Percentiles rank a stretch among this genome's conserved stretches.
Evolutionary conservation across 2,113 vertebrate species (phyloP).

Genomic region (Thymallus thymallus): DNA sequence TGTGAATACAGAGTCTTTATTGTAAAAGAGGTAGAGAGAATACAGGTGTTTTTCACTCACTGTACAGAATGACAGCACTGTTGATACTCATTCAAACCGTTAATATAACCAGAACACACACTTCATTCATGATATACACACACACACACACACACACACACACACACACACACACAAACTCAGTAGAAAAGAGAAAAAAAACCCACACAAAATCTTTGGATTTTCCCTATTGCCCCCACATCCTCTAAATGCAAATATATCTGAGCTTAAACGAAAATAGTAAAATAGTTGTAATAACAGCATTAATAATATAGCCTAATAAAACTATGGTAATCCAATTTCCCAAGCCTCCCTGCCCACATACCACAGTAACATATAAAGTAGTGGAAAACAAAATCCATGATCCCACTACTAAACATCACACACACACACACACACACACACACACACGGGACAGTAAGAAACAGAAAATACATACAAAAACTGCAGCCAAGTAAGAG

Average conservation of each 20-base stretch:
- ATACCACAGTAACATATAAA: constrained; percentile 65
- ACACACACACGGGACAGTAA: constrained; percentile 40
- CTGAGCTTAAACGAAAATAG: constrained; percentile 63
- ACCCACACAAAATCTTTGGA: constrained; percentile 76
- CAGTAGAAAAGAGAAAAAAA: constrained; percentile 66
- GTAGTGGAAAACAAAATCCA: constrained; percentile 59
- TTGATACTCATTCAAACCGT: constrained; percentile 71
- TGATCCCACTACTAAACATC: constrained; percentile 53
- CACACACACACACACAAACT: constrained; percentile 56
- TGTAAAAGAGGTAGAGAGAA: constrained; percentile 86
- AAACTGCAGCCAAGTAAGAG: constrained; percentile 61
- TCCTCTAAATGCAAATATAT: constrained; percentile 64
- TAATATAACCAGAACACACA: constrained; percentile 58
- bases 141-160: constrained; percentile 55
- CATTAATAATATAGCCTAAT: constrained; percentile 31
- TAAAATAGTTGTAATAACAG: constrained; percentile 59
- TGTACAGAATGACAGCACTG: constrained; percentile 81
- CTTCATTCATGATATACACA: constrained; percentile 63
- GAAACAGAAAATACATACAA: constrained; percentile 47
- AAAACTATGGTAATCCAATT: constrained; percentile 60
- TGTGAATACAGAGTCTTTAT: constrained; percentile 83
- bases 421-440: constrained; percentile 33
- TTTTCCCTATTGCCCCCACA: constrained; percentile 76
- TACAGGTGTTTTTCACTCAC: constrained; percentile 76
- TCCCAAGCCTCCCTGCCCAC: constrained; percentile 29